Evolutionary conservation across 1,140 invertebrate genomes (phyloP).

Genomic region (Heliconius eleuchia): DNA sequence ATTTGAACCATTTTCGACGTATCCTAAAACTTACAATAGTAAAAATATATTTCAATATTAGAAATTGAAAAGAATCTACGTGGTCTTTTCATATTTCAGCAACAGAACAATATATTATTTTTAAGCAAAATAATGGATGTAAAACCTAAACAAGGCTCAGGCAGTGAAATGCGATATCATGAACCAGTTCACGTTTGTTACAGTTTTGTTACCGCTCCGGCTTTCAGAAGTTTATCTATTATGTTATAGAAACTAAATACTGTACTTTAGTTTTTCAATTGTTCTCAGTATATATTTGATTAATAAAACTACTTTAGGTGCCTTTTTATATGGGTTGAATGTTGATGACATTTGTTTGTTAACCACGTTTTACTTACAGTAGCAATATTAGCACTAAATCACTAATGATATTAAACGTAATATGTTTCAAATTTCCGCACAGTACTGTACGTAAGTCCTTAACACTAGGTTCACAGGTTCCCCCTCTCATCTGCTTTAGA

Average conservation of each 20-base stretch:
- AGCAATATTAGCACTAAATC: too few relatives aligned
- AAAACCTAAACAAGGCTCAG: not conserved
- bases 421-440: too few relatives aligned
- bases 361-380: too few relatives aligned
- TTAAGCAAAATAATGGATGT: not conserved
- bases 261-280: not conserved
- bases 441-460: too few relatives aligned
- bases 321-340: too few relatives aligned
- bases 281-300: not conserved
- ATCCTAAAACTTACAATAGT: not conserved
- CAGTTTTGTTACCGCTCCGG: not conserved
- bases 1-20: too few relatives aligned
- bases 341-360: too few relatives aligned
- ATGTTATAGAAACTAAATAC: not conserved
- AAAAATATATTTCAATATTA: not conserved
- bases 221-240: not conserved
- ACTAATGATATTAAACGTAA: too few relatives aligned
- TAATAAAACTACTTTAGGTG: not conserved
- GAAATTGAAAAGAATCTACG: not conserved
- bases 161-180: too few relatives aligned
- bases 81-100: not conserved
- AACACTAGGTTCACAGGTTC: too few relatives aligned
- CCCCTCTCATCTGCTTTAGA: too few relatives aligned
- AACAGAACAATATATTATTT: not conserved
- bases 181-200: not conserved